Evolutionary conservation across 2,888 invertebrate genomes (phyloP), one percentile per base, ranked within the genome.

Genomic region (Deladenus siricidicola): DNA sequence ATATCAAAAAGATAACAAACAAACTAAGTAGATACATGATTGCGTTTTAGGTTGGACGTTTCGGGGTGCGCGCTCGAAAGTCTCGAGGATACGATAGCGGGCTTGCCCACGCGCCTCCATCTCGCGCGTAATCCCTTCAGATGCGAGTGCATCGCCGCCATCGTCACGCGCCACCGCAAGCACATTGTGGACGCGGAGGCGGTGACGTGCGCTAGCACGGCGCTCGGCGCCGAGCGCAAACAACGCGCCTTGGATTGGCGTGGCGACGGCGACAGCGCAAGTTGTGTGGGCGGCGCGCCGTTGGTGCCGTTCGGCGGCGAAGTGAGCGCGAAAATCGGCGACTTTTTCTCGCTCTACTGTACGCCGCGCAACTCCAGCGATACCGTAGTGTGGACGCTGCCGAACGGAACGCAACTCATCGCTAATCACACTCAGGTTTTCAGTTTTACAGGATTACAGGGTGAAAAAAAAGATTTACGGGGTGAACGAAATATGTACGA

Each of bases 301-400:
- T 34, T 69, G 28, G 26, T 62, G 47, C 70, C 69, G 26, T 54
- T 69, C 39, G 69, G 69, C 29, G 54, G 44, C 29, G 24, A 63
- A 29, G 49, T 68, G 10, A 49, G 45, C 1, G 64, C 68, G 14
- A 58, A 51, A 24, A 56, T 69, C 10, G 69, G 69, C 23, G 54
- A 62, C 21, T 63, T 67, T 24, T 68, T 68, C 34, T 68, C 69
- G 21, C 30, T 71, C 10, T 69, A 71, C 28, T 69, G 69, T 47
- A 58, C 61, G 24, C 44, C 64, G 14, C 43, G 51, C 4, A 23
- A 49, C 4, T 44, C 55, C 23, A 56, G 34, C 21, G 60, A 67
- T 10, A 29, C 23, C n/a, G 47, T 70, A 30, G 23, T 42, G 8
- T 69, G 69, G 69, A 60, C 45, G n/a, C 42, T 65, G 43, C 59